These are phyloP conservation scores for Pinctada fucata DNA, from an alignment of 2,888 invertebrate species.

Conservation along the genomic window DNA sequence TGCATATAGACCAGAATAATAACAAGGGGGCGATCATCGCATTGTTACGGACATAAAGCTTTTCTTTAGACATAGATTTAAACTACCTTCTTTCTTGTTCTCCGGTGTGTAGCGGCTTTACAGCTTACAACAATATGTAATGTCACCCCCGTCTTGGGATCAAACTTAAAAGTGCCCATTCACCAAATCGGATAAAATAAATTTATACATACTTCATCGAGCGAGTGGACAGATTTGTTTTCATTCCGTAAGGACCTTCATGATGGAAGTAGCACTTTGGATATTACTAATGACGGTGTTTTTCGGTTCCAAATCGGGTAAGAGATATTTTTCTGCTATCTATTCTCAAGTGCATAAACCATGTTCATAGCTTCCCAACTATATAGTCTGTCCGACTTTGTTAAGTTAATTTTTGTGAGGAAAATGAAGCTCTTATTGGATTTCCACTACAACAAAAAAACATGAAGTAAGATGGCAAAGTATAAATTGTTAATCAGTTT, in stretches of 20 bases:
- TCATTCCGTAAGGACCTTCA: not conserved
- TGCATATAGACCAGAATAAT: not conserved
- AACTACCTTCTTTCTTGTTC: conserved; percentile 24
- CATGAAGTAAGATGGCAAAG: too few species aligned
- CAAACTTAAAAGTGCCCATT: conserved; percentile 20
- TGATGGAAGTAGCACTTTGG: conserved; percentile 12
- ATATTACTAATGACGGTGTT: conserved; percentile 2
- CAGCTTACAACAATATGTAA: conserved; percentile 20
- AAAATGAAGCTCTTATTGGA: too few species aligned
- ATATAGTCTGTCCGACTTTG: too few species aligned
- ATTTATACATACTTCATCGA: not conserved
- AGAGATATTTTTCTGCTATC: not conserved
- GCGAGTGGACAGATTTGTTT: not conserved
- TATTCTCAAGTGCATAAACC: not conserved
- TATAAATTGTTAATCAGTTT: too few species aligned
- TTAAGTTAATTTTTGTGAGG: too few species aligned
- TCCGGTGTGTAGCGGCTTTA: conserved; percentile 20
- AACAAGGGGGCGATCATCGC: conserved; percentile 17
- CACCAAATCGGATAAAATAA: not conserved
- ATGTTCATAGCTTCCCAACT: too few species aligned
- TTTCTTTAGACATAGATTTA: conserved; percentile 23
- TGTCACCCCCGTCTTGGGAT: conserved; percentile 9
- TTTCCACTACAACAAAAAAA: too few species aligned
- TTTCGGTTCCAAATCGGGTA: not conserved
- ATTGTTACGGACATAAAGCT: conserved; percentile 14